Evolutionary conservation across 1,140 invertebrate genomes (phyloP), one percentile per base, ranked within the genome.

Genomic region (Drosophila takahashii): DNA sequence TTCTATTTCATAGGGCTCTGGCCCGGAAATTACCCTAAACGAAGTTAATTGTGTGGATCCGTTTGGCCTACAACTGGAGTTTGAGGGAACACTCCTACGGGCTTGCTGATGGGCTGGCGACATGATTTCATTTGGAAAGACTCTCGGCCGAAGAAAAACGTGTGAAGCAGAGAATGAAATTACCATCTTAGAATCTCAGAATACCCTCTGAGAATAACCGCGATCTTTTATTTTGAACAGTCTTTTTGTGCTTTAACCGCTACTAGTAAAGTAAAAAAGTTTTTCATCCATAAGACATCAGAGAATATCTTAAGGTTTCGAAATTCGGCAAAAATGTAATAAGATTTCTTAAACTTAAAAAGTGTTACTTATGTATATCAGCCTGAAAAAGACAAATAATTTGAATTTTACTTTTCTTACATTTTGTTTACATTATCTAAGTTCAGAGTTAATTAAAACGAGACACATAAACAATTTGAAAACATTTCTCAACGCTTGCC

Each of bases 41-140:
- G 66, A 48, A 56, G 66, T 67, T 67, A 67, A 67, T 67, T 65
- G 64, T 67, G 64, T 67, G 64, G 64, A 67, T 67, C 66, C 62
- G 66, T 70, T 69, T 70, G 64, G 66, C 64, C 66, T 27, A 69
- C 39, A 34, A 69, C 64, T 42, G 44, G 9, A 50, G 47, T 27
- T 8, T 1, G 42, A 29, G 15, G 44, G 59, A 39, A 18, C 36
- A 65, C 64, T 64, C 45, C 64, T 65, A 32, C n/a, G 45, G 59
- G 36, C 47, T 11, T 27, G 59, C 59, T 65, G 59, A 67, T 65
- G 36, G 18, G 2, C 16, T 42, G 13, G 64, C 22, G 64, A 52
- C 64, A 67, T 67, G 64, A 67, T 65, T 65, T 45, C 60, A 67
- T 67, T 52, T 67, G n/a, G 18, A 45, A 48, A 42, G 45, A 36